Evolutionary conservation across 2,797 vertebrate species (phyloP).

Genomic region (Echeneis naucrates): DNA sequence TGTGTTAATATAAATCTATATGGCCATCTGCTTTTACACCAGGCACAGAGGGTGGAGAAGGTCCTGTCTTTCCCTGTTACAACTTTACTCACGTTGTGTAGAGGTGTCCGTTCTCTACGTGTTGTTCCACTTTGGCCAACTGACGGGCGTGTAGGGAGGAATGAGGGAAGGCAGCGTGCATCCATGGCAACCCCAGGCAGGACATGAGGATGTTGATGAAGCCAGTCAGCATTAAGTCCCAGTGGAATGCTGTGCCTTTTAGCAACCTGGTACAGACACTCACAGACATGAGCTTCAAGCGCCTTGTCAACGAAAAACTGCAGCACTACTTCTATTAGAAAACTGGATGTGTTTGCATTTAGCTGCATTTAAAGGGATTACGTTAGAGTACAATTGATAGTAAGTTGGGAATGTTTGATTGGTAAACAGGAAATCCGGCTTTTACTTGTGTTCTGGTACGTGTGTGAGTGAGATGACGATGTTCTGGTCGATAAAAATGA

Average conservation of each 20-base stretch:
- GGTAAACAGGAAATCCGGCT: not conserved
- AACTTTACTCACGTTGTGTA: slow-evolving; percentile 91
- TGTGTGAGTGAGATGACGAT: slow-evolving; percentile 95
- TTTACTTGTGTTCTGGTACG: slow-evolving; percentile 93
- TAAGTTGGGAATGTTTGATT: not conserved
- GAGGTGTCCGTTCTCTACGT: slow-evolving; percentile 93
- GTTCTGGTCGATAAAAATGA: slow-evolving; percentile 98
- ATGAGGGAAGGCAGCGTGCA: slow-evolving; percentile 96
- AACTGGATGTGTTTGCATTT: not conserved
- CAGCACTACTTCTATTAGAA: slow-evolving; percentile 3
- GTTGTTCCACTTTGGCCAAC: slow-evolving; percentile 92
- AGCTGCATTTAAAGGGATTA: not conserved
- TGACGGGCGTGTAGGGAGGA: slow-evolving; percentile 94
- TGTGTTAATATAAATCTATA: not conserved
- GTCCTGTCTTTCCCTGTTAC: slow-evolving; percentile 1
- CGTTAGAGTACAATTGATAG: not conserved
- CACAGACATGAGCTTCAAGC: slow-evolving; percentile 33
- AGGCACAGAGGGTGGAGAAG: too few species aligned
- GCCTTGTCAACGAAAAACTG: slow-evolving; percentile 9
- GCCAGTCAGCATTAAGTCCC: slow-evolving; percentile 95
- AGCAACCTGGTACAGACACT: slow-evolving; percentile 84
- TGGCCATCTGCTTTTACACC: not conserved
- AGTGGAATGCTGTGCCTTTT: slow-evolving; percentile 96
- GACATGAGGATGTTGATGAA: slow-evolving; percentile 95
- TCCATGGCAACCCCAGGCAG: slow-evolving; percentile 94